Percentiles rank a stretch among this genome's conserved stretches.
phyloP scores from a whole-genome alignment of 2,888 invertebrate genomes.

The Gisinianus flammeolus region DNA sequence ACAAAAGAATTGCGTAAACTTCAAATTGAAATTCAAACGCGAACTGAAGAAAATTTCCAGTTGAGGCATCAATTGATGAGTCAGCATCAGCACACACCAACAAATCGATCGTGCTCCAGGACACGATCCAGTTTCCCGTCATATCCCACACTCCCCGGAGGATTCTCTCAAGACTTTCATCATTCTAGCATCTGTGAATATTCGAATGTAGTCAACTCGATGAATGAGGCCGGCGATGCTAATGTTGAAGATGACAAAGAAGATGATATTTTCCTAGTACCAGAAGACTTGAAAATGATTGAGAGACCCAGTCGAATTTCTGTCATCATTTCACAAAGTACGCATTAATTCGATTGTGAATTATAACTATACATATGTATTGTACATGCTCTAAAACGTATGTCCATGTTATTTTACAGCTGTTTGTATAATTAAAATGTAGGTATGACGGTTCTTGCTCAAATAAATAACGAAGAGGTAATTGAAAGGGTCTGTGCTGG shows the following conservation, averaged over 20 bases:
- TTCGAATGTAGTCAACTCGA: too few species aligned
- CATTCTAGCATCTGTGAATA: too few species aligned
- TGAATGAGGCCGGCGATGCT: neutral
- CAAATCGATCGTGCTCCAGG: neutral
- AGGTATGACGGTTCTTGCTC: slow-evolving; percentile 36
- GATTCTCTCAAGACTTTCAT: neutral
- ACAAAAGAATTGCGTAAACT: neutral
- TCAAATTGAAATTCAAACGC: neutral
- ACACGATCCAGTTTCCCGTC: neutral
- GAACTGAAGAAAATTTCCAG: neutral
- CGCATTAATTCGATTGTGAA: neutral
- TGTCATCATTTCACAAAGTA: slow-evolving; percentile 38
- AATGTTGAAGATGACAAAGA: neutral
- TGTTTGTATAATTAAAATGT: neutral
- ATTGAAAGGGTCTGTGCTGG: slow-evolving; percentile 33
- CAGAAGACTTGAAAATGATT: slow-evolving; percentile 17
- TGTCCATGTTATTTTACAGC: neutral
- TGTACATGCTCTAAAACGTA: too few species aligned
- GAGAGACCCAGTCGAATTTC: slow-evolving; percentile 20
- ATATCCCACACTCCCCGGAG: too few species aligned
- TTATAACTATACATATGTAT: too few species aligned
- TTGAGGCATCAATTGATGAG: neutral
- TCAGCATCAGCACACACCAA: neutral
- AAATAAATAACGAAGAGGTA: slow-evolving; percentile 39
- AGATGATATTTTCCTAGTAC: slow-evolving; percentile 15